Base-by-base conservation (phyloP, 2,113 vertebrate genomes). In the Phyllostomus hastatus region DNA sequence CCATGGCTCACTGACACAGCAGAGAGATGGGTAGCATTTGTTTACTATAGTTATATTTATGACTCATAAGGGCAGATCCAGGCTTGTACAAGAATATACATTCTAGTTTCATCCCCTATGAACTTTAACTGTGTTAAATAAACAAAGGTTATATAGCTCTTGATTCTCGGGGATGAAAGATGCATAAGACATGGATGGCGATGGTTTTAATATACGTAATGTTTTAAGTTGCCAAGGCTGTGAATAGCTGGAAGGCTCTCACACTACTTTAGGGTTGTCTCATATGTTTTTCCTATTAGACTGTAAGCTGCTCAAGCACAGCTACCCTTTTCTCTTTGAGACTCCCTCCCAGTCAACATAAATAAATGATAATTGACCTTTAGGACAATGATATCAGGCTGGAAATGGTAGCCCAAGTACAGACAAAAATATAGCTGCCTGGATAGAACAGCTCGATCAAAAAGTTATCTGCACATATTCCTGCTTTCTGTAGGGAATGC, bases 31-130 rank as follows among this genome's bases (percentile, higher is more conserved):
- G 22, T 31, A 81, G 72, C 14, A n/a, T 48, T 89, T 88, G 41
- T 87, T 88, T 94, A 41, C 15, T 88, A 52, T 41, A 50, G 57
- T 92, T 86, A 35, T n/a, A 59, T 41, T 93, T 43, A 67, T 90
- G 89, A 95, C 38, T 97, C 94, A 80, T 38, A 61, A 72, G 95
- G 78, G 72, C 33, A 95, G n/a, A 90, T 61, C 24, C 46, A 88
- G 31, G 61, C 64, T 81, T 95, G 52, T 38, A 15, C 38, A 94
- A 95, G n/a, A 52, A 50, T 46, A 57, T 66, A 50, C 61, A 43
- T 87, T 95, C 7, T 52, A 48, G 52, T 87, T 90, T 72, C 50
- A 35, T 90, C 43, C 46, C 28, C 20, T 76, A 5, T 31, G 26
- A 85, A 52, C 10, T 82, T 92, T 87, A 94, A 54, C 57, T 54